Percentiles rank a stretch among this genome's conserved stretches.
Conservation (phyloP, 2,113 vertebrate genomes). For the Nettapus auritus region DNA sequence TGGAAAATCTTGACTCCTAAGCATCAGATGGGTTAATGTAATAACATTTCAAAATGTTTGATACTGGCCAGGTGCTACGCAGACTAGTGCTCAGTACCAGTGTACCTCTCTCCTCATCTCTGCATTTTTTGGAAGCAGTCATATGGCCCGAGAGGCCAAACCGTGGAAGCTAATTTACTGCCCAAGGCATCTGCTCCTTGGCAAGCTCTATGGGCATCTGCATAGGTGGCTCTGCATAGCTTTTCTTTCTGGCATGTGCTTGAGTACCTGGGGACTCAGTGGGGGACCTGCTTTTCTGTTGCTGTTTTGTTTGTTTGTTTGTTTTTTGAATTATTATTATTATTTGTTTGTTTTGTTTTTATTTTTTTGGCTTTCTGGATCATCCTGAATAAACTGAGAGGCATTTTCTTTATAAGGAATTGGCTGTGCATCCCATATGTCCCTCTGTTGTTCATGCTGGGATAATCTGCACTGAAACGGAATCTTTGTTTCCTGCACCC, state of each 20-base stretch:
- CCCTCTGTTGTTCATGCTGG: slow-evolving; percentile 16
- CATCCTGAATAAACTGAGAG: neutral
- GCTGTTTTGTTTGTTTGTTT: neutral
- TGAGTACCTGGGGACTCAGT: neutral
- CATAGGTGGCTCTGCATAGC: neutral
- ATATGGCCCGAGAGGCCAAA: neutral
- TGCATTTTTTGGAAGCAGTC: neutral
- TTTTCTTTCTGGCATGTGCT: neutral
- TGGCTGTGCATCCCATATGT: neutral
- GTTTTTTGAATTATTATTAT: neutral
- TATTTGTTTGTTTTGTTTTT: neutral
- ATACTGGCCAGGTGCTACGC: neutral
- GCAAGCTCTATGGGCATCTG: neutral
- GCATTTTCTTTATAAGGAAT: slow-evolving; percentile 20
- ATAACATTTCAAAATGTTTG: neutral
- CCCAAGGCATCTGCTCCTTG: slow-evolving; percentile 22
- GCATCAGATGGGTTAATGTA: neutral
- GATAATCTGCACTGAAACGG: slow-evolving; percentile 1
- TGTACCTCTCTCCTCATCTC: neutral
- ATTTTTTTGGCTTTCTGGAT: neutral
- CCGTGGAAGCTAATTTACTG: neutral
- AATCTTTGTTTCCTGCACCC: slow-evolving; percentile 28
- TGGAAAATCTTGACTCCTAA: slow-evolving; percentile 9
- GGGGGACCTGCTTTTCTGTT: neutral
- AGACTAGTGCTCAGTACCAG: neutral